These are phyloP conservation scores for Tinea pellionella DNA, from an alignment of 2,888 invertebrate species.

Conservation along the genomic window DNA sequence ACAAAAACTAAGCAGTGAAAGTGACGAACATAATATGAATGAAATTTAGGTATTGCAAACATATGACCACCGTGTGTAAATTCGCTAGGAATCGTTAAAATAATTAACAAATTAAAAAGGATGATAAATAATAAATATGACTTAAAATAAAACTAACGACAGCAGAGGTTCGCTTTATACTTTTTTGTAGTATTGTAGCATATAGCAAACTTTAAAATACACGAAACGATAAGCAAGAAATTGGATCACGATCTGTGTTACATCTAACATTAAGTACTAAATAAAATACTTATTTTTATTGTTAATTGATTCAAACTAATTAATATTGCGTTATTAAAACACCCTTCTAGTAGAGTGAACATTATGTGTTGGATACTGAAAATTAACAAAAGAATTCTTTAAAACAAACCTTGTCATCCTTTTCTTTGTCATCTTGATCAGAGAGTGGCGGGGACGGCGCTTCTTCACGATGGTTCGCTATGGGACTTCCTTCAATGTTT, in stretches of 20 bases:
- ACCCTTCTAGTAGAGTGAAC: too few species aligned
- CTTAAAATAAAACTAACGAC: background rate
- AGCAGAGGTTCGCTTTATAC: background rate
- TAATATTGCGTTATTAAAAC: too few species aligned
- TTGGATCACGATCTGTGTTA: too few species aligned
- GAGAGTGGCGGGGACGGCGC: slow-evolving; percentile 61
- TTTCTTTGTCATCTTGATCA: slow-evolving; percentile 56
- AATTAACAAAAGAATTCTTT: background rate
- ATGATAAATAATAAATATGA: slow-evolving; percentile 1
- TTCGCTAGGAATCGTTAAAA: slow-evolving; percentile 55
- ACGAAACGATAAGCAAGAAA: background rate
- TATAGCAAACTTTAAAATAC: background rate
- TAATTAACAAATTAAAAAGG: background rate
- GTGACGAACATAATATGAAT: slow-evolving; percentile 48
- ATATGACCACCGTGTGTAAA: slow-evolving; percentile 69
- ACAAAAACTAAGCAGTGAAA: slow-evolving; percentile 43
- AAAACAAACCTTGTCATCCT: slow-evolving; percentile 54
- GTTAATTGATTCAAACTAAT: too few species aligned
- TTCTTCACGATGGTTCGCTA: slow-evolving; percentile 41
- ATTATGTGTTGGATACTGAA: too few species aligned
- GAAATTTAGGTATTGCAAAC: slow-evolving; percentile 47
- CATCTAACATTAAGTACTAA: too few species aligned
- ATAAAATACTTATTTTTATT: too few species aligned
- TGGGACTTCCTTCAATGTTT: slow-evolving; percentile 23
- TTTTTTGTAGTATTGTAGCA: background rate